These are phyloP conservation scores for Acholoe squamosa DNA, from an alignment of 2,888 invertebrate genomes.

Conservation along the genomic window DNA sequence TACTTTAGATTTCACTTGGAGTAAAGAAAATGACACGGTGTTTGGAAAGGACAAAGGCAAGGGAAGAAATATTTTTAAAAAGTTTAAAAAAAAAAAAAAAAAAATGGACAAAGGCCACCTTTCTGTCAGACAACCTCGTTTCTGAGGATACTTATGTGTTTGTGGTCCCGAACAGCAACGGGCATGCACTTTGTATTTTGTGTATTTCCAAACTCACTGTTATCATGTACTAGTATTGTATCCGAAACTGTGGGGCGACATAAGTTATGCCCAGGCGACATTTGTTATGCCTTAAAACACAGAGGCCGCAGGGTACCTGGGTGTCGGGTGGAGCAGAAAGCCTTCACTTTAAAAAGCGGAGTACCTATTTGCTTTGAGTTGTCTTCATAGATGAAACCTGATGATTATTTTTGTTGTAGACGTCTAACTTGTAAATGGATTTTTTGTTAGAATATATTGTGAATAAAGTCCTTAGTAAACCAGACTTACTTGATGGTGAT, in stretches of 20 bases:
- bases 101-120: neutral
- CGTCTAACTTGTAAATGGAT: constrained; percentile 37
- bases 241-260: constrained; percentile 65
- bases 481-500: neutral
- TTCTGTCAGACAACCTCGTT: neutral
- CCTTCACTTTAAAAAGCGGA: neutral
- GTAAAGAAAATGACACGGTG: no score
- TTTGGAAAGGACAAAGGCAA: no score
- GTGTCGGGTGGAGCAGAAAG: neutral
- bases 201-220: constrained; percentile 37
- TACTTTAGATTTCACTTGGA: neutral
- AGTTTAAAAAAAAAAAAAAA: no score
- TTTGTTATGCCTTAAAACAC: constrained; percentile 66
- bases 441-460: constrained; percentile 56
- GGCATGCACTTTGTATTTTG: constrained; percentile 37
- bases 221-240: constrained; percentile 52
- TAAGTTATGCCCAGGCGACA: constrained; percentile 66
- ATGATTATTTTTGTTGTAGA: constrained; percentile 59
- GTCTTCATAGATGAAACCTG: constrained; percentile 34
- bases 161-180: constrained; percentile 19
- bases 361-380: constrained; percentile 30
- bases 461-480: constrained; percentile 52
- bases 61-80: no score
- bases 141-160: neutral
- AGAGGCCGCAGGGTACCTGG: constrained; percentile 36